These are phyloP conservation scores for Thalassophryne amazonica DNA, from an alignment of 2,797 vertebrate species.

Conservation along the genomic window DNA sequence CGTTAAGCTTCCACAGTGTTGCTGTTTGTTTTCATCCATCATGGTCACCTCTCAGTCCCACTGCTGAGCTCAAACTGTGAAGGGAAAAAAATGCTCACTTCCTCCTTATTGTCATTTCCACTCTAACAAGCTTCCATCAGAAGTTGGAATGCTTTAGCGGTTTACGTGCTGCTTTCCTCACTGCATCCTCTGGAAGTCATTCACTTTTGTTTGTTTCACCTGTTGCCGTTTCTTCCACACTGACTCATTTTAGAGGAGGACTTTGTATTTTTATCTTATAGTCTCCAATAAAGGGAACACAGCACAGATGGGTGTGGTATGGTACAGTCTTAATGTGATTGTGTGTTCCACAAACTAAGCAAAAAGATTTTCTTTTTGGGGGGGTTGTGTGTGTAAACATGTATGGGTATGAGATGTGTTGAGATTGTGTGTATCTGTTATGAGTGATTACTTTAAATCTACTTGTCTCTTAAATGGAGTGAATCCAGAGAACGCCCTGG, in stretches of 20 bases:
- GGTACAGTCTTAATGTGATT: slow-evolving; percentile 56
- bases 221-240: slow-evolving; percentile 26
- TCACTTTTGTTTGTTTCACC: slow-evolving; percentile 9
- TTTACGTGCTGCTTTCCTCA: background rate
- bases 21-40: slow-evolving; percentile 1
- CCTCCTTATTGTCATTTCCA: too few species aligned
- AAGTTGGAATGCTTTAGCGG: slow-evolving; percentile 3
- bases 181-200: slow-evolving; percentile 1
- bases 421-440: slow-evolving; percentile 49
- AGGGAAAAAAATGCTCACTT: slow-evolving; percentile 36
- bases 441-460: slow-evolving; percentile 58
- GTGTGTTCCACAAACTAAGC: slow-evolving; percentile 33
- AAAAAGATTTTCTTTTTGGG: slow-evolving; percentile 12
- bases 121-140: slow-evolving; percentile 8
- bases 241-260: too few species aligned
- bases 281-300: slow-evolving; percentile 64
- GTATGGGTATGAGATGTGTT: slow-evolving; percentile 47
- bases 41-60: slow-evolving; percentile 1
- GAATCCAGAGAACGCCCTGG: slow-evolving; percentile 49
- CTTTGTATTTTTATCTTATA: too few species aligned
- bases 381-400: slow-evolving; percentile 38
- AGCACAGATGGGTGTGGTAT: slow-evolving; percentile 30
- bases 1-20: background rate
- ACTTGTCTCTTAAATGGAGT: slow-evolving; percentile 42
- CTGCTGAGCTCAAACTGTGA: slow-evolving; percentile 35